Evolutionary conservation across 1,140 invertebrate genomes (phyloP).

Genomic region (Drosophila quadrilineata): DNA sequence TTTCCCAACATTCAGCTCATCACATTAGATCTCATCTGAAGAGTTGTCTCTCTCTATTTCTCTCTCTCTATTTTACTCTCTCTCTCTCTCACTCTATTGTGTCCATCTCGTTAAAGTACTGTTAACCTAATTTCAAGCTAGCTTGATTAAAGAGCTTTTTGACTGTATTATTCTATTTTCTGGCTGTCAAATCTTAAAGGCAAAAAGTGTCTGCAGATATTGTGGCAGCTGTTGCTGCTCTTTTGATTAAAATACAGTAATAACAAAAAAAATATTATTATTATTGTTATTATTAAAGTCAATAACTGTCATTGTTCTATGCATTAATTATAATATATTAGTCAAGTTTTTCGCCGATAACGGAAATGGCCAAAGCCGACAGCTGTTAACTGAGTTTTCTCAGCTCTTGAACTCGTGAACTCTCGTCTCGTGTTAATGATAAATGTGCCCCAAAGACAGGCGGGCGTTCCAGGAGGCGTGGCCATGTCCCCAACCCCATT

Average conservation of each 20-base stretch:
- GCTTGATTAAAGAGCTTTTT: constrained; percentile 49
- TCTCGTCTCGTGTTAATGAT: constrained; percentile 68
- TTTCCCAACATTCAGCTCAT: constrained; percentile 11
- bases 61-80: too few species aligned
- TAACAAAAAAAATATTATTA: constrained; percentile 3
- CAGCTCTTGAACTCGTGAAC: constrained; percentile 29
- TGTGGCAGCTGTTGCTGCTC: constrained; percentile 45
- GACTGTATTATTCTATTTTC: constrained; percentile 31
- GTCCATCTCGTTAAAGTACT: constrained; percentile 55
- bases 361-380: constrained; percentile 54
- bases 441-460: constrained; percentile 46
- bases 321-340: constrained; percentile 73
- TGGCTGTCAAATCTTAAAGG: too few species aligned
- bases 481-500: not conserved
- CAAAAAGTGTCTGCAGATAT: constrained; percentile 18
- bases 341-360: constrained; percentile 26
- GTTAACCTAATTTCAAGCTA: constrained; percentile 66
- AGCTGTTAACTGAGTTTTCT: constrained; percentile 32
- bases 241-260: constrained; percentile 53
- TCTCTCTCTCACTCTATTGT: constrained; percentile 46
- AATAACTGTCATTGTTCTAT: constrained; percentile 60
- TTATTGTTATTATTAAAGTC: constrained; percentile 62
- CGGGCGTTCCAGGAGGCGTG: constrained; percentile 22
- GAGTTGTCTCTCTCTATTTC: too few species aligned
- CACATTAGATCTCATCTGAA: constrained; percentile 26